Evolutionary conservation across 2,888 invertebrate genomes (phyloP), one percentile per base, ranked within the genome.

Genomic region (Charanyca ferruginea): DNA sequence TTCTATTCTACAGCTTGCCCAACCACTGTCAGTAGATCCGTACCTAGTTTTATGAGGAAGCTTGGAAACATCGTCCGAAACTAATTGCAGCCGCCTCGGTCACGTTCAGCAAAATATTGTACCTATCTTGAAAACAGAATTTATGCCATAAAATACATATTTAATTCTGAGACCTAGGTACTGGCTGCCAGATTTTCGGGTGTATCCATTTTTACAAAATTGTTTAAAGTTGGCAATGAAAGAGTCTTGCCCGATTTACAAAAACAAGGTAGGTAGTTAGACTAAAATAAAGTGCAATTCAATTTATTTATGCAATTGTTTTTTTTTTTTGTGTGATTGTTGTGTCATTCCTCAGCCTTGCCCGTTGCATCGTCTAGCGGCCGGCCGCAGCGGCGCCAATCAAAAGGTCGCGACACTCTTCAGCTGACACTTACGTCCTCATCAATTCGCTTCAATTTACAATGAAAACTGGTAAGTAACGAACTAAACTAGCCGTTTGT

Each of bases 381-480:
- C n/a, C n/a, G 57, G 8, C 38, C 16, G 5, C 38, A 16, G 65
- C 41, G 41, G 49, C 72, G 84, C 87, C 88, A 91, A 92, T 91
- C 88, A 90, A 91, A 86, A 89, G 90, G 90, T 90, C 90, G 87
- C 83, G 86, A 79, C 87, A 83, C 87, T 88, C 85, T 86, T 86
- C 85, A 87, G 81, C 87, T 85, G 89, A 87, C 89, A 87, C 85
- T 83, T 80, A 86, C 83, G 83, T 88, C 89, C 91, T 87, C 89
- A 90, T 91, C 87, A 90, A 91, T 90, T 90, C 85, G 72, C 79
- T 85, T 86, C 85, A 88, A 88, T 84, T 83, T 81, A 88, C 81
- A 87, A 89, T 87, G 88, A 89, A 89, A 87, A 85, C 49, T 77
- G 65, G 73, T 78, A 72, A 77, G 73, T 83, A 83, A 84, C 79